These are phyloP conservation scores for Bruchidius siliquastri DNA, from an alignment of 2,888 invertebrate genomes.

Conservation along the genomic window DNA sequence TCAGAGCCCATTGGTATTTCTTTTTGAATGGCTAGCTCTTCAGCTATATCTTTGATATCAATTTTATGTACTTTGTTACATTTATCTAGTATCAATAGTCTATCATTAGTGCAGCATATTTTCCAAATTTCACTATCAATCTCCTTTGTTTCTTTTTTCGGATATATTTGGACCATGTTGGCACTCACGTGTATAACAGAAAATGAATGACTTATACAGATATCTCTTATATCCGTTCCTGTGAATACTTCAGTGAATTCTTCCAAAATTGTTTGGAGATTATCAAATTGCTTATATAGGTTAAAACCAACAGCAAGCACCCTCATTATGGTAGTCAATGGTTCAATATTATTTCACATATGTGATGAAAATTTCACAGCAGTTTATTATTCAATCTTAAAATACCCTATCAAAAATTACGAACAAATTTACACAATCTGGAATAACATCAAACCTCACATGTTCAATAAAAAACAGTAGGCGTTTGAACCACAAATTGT, in stretches of 20 bases:
- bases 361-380: slow-evolving; percentile 14
- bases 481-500: no score
- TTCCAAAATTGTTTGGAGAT: slow-evolving; percentile 23
- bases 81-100: slow-evolving; percentile 30
- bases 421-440: no score
- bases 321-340: slow-evolving; percentile 33
- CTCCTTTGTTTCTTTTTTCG: slow-evolving; percentile 7
- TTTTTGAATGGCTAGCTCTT: not conserved
- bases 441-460: no score
- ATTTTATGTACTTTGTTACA: slow-evolving; percentile 32
- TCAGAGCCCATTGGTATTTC: slow-evolving; percentile 26
- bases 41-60: slow-evolving; percentile 21
- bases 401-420: no score
- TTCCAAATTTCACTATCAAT: slow-evolving; percentile 14
- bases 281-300: slow-evolving; percentile 39
- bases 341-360: no score
- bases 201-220: slow-evolving; percentile 33
- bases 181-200: slow-evolving; percentile 13
- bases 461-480: no score
- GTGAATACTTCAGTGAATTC: slow-evolving; percentile 25
- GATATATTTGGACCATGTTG: slow-evolving; percentile 8
- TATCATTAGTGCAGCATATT: slow-evolving; percentile 32
- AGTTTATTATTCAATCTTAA: no score
- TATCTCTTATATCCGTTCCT: slow-evolving; percentile 25
- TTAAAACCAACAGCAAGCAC: slow-evolving; percentile 44